A percentile compares a stretch with the other conserved stretches of the same genome.
phyloP scores from a whole-genome alignment of 2,888 invertebrate species.

The Tachystola acroxantha region DNA sequence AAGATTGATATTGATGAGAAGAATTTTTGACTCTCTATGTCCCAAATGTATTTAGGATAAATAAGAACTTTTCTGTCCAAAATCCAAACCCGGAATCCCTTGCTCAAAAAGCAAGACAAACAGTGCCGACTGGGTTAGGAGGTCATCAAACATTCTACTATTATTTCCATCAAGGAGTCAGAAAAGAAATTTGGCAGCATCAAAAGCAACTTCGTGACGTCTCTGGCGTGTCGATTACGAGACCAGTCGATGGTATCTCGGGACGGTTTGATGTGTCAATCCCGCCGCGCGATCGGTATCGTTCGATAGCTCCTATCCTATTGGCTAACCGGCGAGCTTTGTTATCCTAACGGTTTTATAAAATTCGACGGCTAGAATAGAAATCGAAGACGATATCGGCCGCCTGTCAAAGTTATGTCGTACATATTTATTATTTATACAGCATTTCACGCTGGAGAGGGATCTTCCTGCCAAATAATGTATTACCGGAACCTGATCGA shows the following conservation, averaged over 20 bases:
- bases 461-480: too few species aligned
- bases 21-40: too few species aligned
- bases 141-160: too few species aligned
- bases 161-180: conserved; percentile 4
- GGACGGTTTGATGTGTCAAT: conserved; percentile 74
- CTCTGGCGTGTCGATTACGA: conserved; percentile 60
- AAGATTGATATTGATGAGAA: too few species aligned
- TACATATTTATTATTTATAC: too few species aligned
- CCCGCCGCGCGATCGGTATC: conserved; percentile 52
- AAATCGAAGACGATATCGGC: conserved; percentile 36
- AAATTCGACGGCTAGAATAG: conserved; percentile 53
- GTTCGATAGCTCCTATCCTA: conserved; percentile 52
- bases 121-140: too few species aligned
- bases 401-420: conserved; percentile 34
- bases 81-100: too few species aligned
- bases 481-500: too few species aligned
- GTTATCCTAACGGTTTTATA: conserved; percentile 68
- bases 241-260: conserved; percentile 62
- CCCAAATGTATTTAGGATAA: too few species aligned
- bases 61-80: too few species aligned
- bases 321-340: conserved; percentile 70
- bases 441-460: too few species aligned
- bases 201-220: conserved; percentile 52
- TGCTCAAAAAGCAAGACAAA: too few species aligned
- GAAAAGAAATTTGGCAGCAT: conserved; percentile 46